A percentile compares a stretch with the other conserved stretches of the same genome.
These are phyloP conservation scores for Nomia melanderi DNA, from an alignment of 1,140 invertebrate genomes.

Conservation along the genomic window DNA sequence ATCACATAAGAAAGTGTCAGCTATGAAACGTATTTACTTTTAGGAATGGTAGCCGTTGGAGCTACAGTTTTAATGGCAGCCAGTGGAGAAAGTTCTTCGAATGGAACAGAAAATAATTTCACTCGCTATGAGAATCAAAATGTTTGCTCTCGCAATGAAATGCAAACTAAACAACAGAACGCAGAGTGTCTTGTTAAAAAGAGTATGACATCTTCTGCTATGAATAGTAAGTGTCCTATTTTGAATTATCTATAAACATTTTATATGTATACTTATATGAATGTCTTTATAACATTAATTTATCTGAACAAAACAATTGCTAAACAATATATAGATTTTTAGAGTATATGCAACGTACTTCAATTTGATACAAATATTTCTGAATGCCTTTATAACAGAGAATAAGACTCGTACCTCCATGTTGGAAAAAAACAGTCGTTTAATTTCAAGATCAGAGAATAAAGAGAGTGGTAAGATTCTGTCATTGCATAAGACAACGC, in stretches of 20 bases:
- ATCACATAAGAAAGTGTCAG: background rate
- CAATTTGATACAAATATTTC: conserved; percentile 16
- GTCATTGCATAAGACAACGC: conserved; percentile 59
- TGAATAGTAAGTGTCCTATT: conserved; percentile 49
- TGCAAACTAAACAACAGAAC: conserved; percentile 51
- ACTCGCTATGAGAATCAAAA: conserved; percentile 45
- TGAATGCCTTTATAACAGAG: conserved; percentile 37
- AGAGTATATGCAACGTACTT: conserved; percentile 21
- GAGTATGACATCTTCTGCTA: conserved; percentile 46
- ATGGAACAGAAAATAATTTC: conserved; percentile 50
- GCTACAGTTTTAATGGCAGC: conserved; percentile 69
- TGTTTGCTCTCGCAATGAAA: conserved; percentile 42
- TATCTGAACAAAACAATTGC: conserved; percentile 10
- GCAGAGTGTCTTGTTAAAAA: conserved; percentile 48
- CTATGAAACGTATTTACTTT: conserved; percentile 21
- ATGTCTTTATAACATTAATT: background rate
- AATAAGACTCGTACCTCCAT: conserved; percentile 48
- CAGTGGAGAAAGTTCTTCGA: conserved; percentile 66
- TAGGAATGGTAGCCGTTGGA: conserved; percentile 71
- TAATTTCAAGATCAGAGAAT: conserved; percentile 51
- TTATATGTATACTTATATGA: background rate
- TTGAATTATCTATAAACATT: background rate
- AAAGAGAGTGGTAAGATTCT: conserved; percentile 55
- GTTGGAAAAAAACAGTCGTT: conserved; percentile 50
- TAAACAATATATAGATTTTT: conserved; percentile 13